phyloP scores from a whole-genome alignment of 2,888 invertebrate species.

The Ormyrus rosae region DNA sequence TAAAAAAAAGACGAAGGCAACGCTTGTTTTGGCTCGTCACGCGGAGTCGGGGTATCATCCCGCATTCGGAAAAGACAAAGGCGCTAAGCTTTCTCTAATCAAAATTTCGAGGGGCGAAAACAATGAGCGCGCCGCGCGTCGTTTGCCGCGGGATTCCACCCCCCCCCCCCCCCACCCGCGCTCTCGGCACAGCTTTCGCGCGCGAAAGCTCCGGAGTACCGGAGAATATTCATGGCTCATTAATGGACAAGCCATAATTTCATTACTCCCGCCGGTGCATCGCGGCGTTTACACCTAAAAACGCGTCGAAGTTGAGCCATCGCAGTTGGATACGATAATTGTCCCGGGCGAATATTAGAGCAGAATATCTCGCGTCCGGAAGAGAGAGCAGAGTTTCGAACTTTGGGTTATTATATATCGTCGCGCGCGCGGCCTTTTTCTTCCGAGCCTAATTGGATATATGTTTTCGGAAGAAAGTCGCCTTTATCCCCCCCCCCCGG shows the following conservation, averaged over 20 bases:
- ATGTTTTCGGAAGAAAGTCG: no score
- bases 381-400: not conserved
- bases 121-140: not conserved
- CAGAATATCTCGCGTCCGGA: no score
- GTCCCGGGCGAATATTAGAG: no score
- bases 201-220: no score
- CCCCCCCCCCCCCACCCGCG: not conserved
- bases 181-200: not conserved
- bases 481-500: no score
- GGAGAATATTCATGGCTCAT: constrained; percentile 47
- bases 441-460: no score
- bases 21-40: no score
- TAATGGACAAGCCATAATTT: constrained; percentile 26
- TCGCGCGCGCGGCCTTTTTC: not conserved
- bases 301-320: not conserved
- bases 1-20: no score
- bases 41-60: not conserved
- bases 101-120: constrained; percentile 12
- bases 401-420: no score
- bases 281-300: not conserved
- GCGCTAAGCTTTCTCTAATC: constrained; percentile 5
- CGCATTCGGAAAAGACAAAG: not conserved
- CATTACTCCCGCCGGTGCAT: not conserved
- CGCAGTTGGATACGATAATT: not conserved
- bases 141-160: not conserved